Evolutionary conservation across 2,888 invertebrate species (phyloP).

Genomic region (Ennomos erosarius): DNA sequence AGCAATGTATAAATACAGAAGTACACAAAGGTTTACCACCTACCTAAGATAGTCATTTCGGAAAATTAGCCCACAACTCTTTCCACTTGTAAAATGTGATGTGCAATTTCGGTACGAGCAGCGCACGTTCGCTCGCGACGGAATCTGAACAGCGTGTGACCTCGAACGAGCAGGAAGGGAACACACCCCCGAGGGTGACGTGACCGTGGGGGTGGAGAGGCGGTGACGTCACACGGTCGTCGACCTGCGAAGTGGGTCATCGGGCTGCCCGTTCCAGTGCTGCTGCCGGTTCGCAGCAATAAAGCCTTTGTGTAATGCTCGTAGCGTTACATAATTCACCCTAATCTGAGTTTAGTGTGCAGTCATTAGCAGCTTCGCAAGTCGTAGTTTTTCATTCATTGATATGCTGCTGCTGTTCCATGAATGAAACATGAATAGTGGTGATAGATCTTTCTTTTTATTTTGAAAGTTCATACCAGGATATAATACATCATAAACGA

Average conservation of each 20-base stretch:
- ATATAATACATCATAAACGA: too few species aligned
- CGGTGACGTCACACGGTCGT: conserved; percentile 81
- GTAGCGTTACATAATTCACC: conserved; percentile 49
- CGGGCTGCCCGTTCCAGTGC: conserved; percentile 69
- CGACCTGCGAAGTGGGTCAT: conserved; percentile 79
- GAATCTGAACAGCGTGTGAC: conserved; percentile 70
- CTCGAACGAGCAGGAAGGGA: conserved; percentile 66
- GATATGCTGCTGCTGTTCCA: conserved; percentile 12
- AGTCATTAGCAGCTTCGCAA: conserved; percentile 35
- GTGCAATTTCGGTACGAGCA: conserved; percentile 41
- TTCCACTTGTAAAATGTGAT: conserved; percentile 33
- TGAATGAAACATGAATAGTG: conserved; percentile 4
- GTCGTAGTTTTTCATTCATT: conserved; percentile 22
- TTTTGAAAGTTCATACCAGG: too few species aligned
- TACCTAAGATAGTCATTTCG: conserved; percentile 76
- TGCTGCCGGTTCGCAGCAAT: conserved; percentile 53
- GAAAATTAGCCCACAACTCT: conserved; percentile 43
- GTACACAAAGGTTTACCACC: conserved; percentile 33
- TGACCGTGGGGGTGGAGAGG: conserved; percentile 52
- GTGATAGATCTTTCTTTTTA: too few species aligned
- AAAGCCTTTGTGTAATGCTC: conserved; percentile 52
- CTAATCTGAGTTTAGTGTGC: conserved; percentile 40
- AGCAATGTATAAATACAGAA: conserved; percentile 3
- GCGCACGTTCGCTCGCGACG: conserved; percentile 63
- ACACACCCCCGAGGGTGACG: conserved; percentile 73